Percentiles rank a stretch among this genome's conserved stretches.
Conservation (phyloP, 2,888 invertebrate genomes). For the Griposia aprilina region DNA sequence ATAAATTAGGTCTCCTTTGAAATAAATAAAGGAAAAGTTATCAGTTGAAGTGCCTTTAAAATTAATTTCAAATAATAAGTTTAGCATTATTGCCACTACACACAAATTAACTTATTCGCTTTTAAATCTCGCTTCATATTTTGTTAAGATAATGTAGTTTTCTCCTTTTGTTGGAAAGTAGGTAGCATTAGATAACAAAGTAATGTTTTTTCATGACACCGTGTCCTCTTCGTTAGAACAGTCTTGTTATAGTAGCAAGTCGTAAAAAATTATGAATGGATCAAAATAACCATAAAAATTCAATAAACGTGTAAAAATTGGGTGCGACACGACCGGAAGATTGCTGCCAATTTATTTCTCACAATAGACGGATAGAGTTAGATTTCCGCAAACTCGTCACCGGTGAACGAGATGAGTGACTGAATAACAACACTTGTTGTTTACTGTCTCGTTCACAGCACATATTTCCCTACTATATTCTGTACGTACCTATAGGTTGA, state of each 20-base stretch:
- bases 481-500: neutral
- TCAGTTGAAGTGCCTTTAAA: constrained; percentile 7
- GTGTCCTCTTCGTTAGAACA: constrained; percentile 61
- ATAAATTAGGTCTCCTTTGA: constrained; percentile 32
- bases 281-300: constrained; percentile 81
- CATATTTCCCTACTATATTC: constrained; percentile 21
- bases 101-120: constrained; percentile 18
- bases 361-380: constrained; percentile 58
- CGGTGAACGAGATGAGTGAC: constrained; percentile 54
- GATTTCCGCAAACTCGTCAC: constrained; percentile 58
- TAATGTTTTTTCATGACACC: constrained; percentile 47
- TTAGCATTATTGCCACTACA: constrained; percentile 16
- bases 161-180: constrained; percentile 15
- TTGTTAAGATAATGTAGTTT: constrained; percentile 6
- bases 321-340: constrained; percentile 68
- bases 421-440: constrained; percentile 58
- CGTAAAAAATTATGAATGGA: constrained; percentile 79
- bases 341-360: constrained; percentile 73
- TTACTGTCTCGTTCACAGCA: constrained; percentile 31
- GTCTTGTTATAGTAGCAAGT: constrained; percentile 72
- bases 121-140: constrained; percentile 4
- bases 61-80: constrained; percentile 30
- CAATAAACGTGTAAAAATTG: constrained; percentile 77
- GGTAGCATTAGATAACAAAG: constrained; percentile 14
- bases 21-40: constrained; percentile 44